These are phyloP conservation scores for Apodemus speciosus DNA, from an alignment of 2,113 vertebrate species.

Conservation along the genomic window DNA sequence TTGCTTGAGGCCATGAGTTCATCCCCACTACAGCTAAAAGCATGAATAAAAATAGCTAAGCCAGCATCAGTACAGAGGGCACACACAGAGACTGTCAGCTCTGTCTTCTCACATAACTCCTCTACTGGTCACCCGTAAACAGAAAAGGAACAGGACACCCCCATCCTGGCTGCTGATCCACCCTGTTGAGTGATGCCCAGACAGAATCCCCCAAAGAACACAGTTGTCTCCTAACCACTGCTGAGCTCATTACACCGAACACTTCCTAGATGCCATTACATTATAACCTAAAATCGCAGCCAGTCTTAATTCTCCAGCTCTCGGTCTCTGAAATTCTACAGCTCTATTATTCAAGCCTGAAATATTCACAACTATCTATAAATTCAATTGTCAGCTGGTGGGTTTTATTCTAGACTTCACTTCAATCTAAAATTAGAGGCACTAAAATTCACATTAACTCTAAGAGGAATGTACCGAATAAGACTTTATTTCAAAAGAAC, in stretches of 20 bases:
- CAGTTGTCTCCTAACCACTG: slow-evolving; percentile 84
- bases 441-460: slow-evolving; percentile 97
- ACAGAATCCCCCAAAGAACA: slow-evolving; percentile 75
- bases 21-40: background rate
- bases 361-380: slow-evolving; percentile 98
- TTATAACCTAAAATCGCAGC: slow-evolving; percentile 84
- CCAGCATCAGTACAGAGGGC: background rate
- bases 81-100: background rate
- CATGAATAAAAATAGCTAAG: background rate
- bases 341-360: slow-evolving; percentile 96
- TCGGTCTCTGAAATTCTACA: slow-evolving; percentile 91
- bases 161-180: background rate
- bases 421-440: slow-evolving; percentile 96
- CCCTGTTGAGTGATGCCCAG: slow-evolving; percentile 66
- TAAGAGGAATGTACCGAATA: slow-evolving; percentile 92
- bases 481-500: slow-evolving; percentile 95
- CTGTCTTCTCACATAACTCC: background rate
- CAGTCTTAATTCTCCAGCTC: slow-evolving; percentile 88
- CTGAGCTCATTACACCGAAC: slow-evolving; percentile 84
- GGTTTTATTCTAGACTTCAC: slow-evolving; percentile 93
- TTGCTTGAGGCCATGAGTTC: background rate
- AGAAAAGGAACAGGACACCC: slow-evolving; percentile 23
- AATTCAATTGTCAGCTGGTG: slow-evolving; percentile 96
- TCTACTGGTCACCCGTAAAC: background rate
- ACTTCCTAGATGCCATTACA: slow-evolving; percentile 82